phyloP scores from a whole-genome alignment of 2,113 vertebrate species.

The Sisor rabdophorus region DNA sequence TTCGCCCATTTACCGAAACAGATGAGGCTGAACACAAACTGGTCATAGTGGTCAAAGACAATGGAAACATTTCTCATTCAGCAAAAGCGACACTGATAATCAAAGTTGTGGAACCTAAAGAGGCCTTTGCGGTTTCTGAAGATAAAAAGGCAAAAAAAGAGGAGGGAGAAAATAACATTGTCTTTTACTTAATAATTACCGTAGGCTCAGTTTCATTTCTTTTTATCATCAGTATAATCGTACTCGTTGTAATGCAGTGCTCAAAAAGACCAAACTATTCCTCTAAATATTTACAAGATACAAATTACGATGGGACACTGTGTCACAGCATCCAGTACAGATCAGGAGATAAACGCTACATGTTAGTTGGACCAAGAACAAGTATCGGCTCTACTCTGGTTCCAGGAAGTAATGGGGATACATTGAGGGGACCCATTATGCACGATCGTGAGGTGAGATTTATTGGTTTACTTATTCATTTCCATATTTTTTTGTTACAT shows the following conservation, averaged over 20 bases:
- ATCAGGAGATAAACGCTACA: conserved; percentile 63
- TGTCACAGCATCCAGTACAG: conserved; percentile 70
- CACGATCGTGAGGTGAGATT: conserved; percentile 18
- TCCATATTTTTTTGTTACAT: no score
- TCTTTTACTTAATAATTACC: conserved; percentile 57
- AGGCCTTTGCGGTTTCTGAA: conserved; percentile 52
- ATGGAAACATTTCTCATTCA: conserved; percentile 53
- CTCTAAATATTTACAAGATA: conserved; percentile 57
- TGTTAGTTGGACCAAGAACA: conserved; percentile 63
- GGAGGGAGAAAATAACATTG: conserved; percentile 46
- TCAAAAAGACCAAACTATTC: conserved; percentile 53
- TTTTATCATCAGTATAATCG: conserved; percentile 53
- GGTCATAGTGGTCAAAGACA: conserved; percentile 55
- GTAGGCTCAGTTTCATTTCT: conserved; percentile 58
- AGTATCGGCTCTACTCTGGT: conserved; percentile 61
- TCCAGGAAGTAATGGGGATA: conserved; percentile 46
- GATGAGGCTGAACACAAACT: conserved; percentile 53
- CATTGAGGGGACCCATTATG: conserved; percentile 6
- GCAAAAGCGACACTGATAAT: conserved; percentile 48
- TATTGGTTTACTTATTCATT: background rate
- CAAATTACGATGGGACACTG: conserved; percentile 56
- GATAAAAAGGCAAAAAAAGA: conserved; percentile 43
- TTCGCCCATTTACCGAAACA: conserved; percentile 55
- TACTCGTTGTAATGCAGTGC: conserved; percentile 55
- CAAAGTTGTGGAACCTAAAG: conserved; percentile 51